Evolutionary conservation across 2,797 vertebrate species (phyloP).

Genomic region (Atherinosoma microstoma): DNA sequence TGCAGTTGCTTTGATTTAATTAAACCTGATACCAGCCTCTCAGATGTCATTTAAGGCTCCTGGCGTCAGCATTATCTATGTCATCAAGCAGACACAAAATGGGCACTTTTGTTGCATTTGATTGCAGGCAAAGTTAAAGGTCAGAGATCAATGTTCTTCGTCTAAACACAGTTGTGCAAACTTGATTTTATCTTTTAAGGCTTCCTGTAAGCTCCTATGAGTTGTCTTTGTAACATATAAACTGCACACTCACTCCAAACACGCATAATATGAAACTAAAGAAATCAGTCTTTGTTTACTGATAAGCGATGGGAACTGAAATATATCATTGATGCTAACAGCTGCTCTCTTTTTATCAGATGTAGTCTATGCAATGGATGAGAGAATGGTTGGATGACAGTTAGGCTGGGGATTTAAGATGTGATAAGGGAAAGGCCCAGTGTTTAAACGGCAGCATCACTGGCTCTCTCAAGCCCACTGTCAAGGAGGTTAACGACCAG

Average conservation of each 20-base stretch:
- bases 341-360: conserved; percentile 68
- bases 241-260: conserved; percentile 9
- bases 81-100: conserved; percentile 70
- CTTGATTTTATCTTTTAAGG: conserved; percentile 64
- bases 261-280: conserved; percentile 43
- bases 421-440: conserved; percentile 72
- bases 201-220: conserved; percentile 39
- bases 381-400: conserved; percentile 42
- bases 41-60: conserved; percentile 65
- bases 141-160: conserved; percentile 60
- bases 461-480: conserved; percentile 54
- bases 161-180: conserved; percentile 64
- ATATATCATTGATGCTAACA: conserved; percentile 70
- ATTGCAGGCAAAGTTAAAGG: conserved; percentile 53
- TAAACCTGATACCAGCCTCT: conserved; percentile 65
- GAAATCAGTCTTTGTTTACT: conserved; percentile 66
- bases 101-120: conserved; percentile 61
- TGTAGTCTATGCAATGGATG: conserved; percentile 41
- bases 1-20: conserved; percentile 67
- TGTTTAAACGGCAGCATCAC: conserved; percentile 71
- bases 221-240: conserved; percentile 45
- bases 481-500: conserved; percentile 74
- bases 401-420: conserved; percentile 61
- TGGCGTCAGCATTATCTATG: conserved; percentile 74
- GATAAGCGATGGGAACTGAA: conserved; percentile 65